Evolutionary conservation across 2,888 invertebrate species (phyloP).

Genomic region (Holacanthella duospinosa): DNA sequence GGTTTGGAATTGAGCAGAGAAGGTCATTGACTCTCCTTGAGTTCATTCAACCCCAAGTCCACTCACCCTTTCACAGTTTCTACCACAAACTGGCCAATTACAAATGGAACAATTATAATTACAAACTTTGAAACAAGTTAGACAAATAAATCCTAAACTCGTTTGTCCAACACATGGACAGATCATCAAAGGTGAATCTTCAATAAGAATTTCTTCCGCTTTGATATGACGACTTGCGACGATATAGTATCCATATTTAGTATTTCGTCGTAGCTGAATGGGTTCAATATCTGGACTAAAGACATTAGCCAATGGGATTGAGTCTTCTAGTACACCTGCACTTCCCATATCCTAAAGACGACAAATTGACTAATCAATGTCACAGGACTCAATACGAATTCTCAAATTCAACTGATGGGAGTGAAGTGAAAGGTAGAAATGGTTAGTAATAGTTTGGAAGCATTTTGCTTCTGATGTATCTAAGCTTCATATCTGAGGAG

Average conservation of each 20-base stretch:
- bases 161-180: background rate
- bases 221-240: constrained; percentile 4
- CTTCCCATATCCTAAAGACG: background rate
- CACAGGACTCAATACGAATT: background rate
- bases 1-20: too few species aligned
- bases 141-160: background rate
- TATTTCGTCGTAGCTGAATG: background rate
- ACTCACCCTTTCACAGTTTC: constrained; percentile 8
- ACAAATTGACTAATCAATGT: background rate
- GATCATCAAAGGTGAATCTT: constrained; percentile 7
- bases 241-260: background rate
- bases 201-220: constrained; percentile 1
- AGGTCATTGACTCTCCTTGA: background rate
- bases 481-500: background rate
- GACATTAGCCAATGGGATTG: background rate
- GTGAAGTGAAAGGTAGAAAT: too few species aligned
- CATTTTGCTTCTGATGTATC: too few species aligned
- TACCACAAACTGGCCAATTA: constrained; percentile 8
- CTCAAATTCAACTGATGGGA: background rate
- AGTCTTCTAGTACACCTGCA: background rate
- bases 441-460: too few species aligned
- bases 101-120: background rate
- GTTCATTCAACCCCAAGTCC: background rate
- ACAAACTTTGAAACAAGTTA: constrained; percentile 7
- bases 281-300: background rate